phyloP scores from a whole-genome alignment of 2,888 invertebrate genomes.

The Macrosoma leucophasiata region DNA sequence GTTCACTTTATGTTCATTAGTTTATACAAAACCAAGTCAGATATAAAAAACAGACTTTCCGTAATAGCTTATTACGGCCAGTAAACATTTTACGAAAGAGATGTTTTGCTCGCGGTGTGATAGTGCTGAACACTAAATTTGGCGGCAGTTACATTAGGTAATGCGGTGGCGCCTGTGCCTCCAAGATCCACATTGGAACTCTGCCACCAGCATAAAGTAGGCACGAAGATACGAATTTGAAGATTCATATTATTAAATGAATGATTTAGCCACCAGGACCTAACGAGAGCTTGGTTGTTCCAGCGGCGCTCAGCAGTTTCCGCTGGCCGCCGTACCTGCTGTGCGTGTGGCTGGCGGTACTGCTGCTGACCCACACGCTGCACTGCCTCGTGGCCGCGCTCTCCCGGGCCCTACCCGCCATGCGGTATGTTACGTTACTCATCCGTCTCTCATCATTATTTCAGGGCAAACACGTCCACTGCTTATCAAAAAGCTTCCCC shows the following conservation, averaged over 20 bases:
- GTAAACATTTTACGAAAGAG: neutral
- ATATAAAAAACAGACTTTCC: too few species aligned
- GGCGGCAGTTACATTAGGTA: neutral
- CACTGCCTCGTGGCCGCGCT: constrained; percentile 51
- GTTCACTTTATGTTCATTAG: too few species aligned
- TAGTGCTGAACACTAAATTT: neutral
- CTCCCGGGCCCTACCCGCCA: constrained; percentile 44
- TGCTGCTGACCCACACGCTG: constrained; percentile 54
- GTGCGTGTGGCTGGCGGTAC: constrained; percentile 56
- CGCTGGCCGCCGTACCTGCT: constrained; percentile 69
- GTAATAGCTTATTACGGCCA: neutral
- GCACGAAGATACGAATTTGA: too few species aligned
- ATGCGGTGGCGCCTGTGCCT: neutral
- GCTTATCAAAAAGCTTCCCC: too few species aligned
- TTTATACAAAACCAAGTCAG: too few species aligned
- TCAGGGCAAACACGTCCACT: too few species aligned
- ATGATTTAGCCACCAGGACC: too few species aligned
- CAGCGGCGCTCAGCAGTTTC: constrained; percentile 58
- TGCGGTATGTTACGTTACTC: constrained; percentile 43
- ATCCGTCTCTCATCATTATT: constrained; percentile 3
- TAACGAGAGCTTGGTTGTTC: constrained; percentile 1
- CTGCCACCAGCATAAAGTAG: too few species aligned
- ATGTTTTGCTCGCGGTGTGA: too few species aligned
- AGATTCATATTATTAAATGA: too few species aligned
- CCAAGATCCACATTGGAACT: too few species aligned